Percentiles rank a stretch among this genome's conserved stretches.
These are phyloP conservation scores for Caenorhabditis afra DNA, from an alignment of 2,888 invertebrate genomes.

Conservation along the genomic window DNA sequence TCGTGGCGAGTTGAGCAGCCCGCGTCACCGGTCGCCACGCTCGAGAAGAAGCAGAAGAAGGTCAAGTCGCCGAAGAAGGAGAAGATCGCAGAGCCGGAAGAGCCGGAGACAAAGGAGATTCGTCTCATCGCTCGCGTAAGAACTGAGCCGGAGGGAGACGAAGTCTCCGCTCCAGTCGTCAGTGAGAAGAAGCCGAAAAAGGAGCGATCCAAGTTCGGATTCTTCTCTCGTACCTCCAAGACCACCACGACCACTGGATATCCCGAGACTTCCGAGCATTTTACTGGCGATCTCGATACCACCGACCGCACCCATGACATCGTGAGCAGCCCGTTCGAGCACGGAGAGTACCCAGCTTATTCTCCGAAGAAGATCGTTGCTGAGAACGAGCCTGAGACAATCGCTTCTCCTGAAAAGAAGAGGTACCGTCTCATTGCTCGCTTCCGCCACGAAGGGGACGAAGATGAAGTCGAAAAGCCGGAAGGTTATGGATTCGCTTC, in stretches of 20 bases:
- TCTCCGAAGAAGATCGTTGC: background rate
- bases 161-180: background rate
- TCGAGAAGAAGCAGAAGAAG: slow-evolving; percentile 28
- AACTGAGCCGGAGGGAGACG: slow-evolving; percentile 13
- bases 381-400: background rate
- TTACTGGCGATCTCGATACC: slow-evolving; percentile 23
- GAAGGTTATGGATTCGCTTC: slow-evolving; percentile 33
- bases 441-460: slow-evolving; percentile 53
- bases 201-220: slow-evolving; percentile 28
- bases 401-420: slow-evolving; percentile 9
- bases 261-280: slow-evolving; percentile 13
- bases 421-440: slow-evolving; percentile 40
- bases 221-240: slow-evolving; percentile 27
- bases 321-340: slow-evolving; percentile 15
- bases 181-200: slow-evolving; percentile 11
- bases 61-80: slow-evolving; percentile 38
- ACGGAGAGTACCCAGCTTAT: slow-evolving; percentile 16
- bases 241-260: slow-evolving; percentile 25
- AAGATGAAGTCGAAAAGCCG: slow-evolving; percentile 49
- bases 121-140: slow-evolving; percentile 25
- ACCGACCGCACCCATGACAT: slow-evolving; percentile 20
- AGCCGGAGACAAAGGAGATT: slow-evolving; percentile 15
- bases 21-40: background rate
- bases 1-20: slow-evolving; percentile 39
- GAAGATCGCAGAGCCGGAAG: slow-evolving; percentile 10